A percentile compares a stretch with the other conserved stretches of the same genome.
Conservation (phyloP, 2,888 invertebrate species). For the Lucinisca nassula region DNA sequence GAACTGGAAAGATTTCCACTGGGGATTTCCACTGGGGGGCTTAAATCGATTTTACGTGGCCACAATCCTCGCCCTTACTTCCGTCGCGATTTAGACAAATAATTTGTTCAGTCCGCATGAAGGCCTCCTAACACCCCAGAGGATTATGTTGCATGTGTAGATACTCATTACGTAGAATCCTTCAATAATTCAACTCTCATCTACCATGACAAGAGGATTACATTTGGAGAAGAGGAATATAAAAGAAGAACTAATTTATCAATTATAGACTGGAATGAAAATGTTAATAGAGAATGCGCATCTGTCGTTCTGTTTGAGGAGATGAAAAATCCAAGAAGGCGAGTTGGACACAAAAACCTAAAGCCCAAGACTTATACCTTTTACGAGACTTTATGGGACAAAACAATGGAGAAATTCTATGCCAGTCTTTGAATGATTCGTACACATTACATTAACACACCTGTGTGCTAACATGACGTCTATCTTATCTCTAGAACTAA, state of each 20-base stretch:
- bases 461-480: no score
- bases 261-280: slow-evolving; percentile 13
- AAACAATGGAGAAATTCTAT: not conserved
- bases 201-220: slow-evolving; percentile 17
- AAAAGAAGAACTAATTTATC: not conserved
- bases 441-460: no score
- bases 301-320: slow-evolving; percentile 3
- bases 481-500: no score
- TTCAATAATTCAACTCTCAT: slow-evolving; percentile 31
- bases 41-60: no score
- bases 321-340: slow-evolving; percentile 3
- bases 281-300: slow-evolving; percentile 4
- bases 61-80: no score
- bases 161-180: slow-evolving; percentile 59
- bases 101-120: no score
- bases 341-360: not conserved
- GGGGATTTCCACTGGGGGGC: no score
- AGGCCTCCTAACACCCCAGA: no score
- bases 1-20: no score
- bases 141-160: slow-evolving; percentile 46
- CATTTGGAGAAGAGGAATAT: slow-evolving; percentile 6
- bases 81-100: no score
- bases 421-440: not conserved
- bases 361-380: slow-evolving; percentile 6
- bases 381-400: not conserved